These are phyloP conservation scores for Tribolium freemani DNA, from an alignment of 2,888 invertebrate species.

Conservation along the genomic window DNA sequence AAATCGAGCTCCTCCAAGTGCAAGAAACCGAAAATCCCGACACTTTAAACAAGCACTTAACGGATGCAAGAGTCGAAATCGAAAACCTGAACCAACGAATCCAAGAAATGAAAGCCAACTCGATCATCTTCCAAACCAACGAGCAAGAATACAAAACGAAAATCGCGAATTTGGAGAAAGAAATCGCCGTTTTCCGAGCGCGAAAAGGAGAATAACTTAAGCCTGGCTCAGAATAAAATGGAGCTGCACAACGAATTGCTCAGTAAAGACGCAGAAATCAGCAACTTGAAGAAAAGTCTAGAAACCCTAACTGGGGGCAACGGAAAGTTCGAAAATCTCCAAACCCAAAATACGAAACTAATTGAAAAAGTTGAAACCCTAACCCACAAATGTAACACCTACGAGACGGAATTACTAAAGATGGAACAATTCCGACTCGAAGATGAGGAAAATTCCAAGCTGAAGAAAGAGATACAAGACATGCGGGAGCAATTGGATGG, in stretches of 20 bases:
- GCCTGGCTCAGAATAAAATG: slow-evolving; percentile 65
- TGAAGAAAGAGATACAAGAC: slow-evolving; percentile 40
- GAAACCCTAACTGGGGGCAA: slow-evolving; percentile 50
- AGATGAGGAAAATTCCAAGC: slow-evolving; percentile 49
- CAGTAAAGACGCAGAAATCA: slow-evolving; percentile 64
- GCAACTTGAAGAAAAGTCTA: slow-evolving; percentile 59
- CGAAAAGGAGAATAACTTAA: slow-evolving; percentile 65
- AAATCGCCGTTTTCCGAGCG: slow-evolving; percentile 58
- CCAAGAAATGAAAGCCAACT: slow-evolving; percentile 65
- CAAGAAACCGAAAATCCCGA: slow-evolving; percentile 54
- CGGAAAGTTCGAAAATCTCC: slow-evolving; percentile 62
- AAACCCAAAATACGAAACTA: slow-evolving; percentile 64
- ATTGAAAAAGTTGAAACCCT: slow-evolving; percentile 64
- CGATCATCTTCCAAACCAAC: slow-evolving; percentile 67
- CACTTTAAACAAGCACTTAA: slow-evolving; percentile 61
- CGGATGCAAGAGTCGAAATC: slow-evolving; percentile 55
- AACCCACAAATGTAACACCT: slow-evolving; percentile 58
- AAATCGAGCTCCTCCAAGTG: slow-evolving; percentile 74
- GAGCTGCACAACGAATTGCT: slow-evolving; percentile 65
- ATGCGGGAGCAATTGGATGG: slow-evolving; percentile 28
- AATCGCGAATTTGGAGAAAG: slow-evolving; percentile 61
- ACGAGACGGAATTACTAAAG: slow-evolving; percentile 63
- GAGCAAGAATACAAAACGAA: slow-evolving; percentile 62
- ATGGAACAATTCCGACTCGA: slow-evolving; percentile 60
- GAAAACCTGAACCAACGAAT: slow-evolving; percentile 49